These are phyloP conservation scores for Diaprepes abbreviatus DNA, from an alignment of 2,888 invertebrate species.

Conservation along the genomic window DNA sequence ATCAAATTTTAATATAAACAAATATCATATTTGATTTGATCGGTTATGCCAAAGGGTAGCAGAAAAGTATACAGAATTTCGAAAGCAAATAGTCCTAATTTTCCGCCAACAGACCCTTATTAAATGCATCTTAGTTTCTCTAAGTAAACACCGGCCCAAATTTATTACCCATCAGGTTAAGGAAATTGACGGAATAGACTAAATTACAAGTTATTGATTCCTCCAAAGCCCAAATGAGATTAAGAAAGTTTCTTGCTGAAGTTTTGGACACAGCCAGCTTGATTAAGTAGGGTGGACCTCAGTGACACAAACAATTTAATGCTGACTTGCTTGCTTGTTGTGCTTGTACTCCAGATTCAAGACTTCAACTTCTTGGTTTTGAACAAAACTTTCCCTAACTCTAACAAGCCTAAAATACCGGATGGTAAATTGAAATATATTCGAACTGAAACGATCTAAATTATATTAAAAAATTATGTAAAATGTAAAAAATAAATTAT, in stretches of 20 bases:
- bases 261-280: constrained; percentile 49
- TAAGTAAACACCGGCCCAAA: constrained; percentile 41
- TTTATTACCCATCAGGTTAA: constrained; percentile 50
- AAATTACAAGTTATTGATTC: constrained; percentile 53
- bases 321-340: constrained; percentile 34
- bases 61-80: neutral
- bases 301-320: constrained; percentile 50
- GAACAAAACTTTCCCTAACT: no score
- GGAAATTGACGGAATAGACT: constrained; percentile 51
- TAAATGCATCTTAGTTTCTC: constrained; percentile 41
- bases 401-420: no score
- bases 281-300: constrained; percentile 50
- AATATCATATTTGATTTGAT: no score
- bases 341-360: constrained; percentile 30
- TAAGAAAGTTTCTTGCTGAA: constrained; percentile 51
- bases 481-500: no score
- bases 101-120: constrained; percentile 9
- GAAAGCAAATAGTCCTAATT: neutral
- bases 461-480: no score
- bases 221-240: constrained; percentile 51
- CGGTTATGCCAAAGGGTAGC: no score
- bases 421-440: no score
- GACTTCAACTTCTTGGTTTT: no score
- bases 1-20: no score
- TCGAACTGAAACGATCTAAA: no score